A percentile compares a stretch with the other conserved stretches of the same genome.
Evolutionary conservation across 2,113 vertebrate species (phyloP).

Genomic region (Gila orcuttii): DNA sequence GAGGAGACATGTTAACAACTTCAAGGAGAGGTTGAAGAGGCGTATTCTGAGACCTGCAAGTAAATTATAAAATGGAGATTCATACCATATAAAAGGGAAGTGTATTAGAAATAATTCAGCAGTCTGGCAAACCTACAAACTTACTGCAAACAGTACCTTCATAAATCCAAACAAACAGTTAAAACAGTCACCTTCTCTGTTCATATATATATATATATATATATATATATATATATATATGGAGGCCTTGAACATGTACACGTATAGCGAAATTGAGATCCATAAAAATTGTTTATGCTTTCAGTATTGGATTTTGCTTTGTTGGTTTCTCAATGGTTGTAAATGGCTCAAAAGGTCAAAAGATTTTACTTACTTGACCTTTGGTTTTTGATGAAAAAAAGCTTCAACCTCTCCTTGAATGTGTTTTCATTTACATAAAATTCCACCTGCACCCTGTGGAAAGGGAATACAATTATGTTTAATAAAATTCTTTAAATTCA

Average conservation of each 20-base stretch:
- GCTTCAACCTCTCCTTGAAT: constrained; percentile 97
- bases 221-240: not conserved
- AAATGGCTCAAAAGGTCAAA: not conserved
- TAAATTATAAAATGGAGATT: not conserved
- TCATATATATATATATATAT: not conserved
- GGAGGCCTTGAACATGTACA: not conserved
- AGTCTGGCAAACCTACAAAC: not conserved
- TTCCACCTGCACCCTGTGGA: constrained; percentile 93
- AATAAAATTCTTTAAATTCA: not conserved
- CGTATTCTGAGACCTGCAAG: constrained; percentile 89
- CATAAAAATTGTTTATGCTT: constrained; percentile 22
- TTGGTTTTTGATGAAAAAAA: constrained; percentile 99
- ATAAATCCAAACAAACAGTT: not conserved
- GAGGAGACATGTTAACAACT: constrained; percentile 92
- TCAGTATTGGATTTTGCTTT: not conserved
- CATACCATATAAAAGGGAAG: not conserved
- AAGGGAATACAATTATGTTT: not conserved
- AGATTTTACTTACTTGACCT: constrained; percentile 91
- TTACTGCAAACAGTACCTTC: not conserved
- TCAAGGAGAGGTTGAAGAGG: constrained; percentile 94
- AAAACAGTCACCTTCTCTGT: not conserved
- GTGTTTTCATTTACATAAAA: constrained; percentile 99
- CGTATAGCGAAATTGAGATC: not conserved
- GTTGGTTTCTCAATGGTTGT: not conserved
- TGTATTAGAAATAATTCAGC: not conserved